A percentile compares a stretch with the other conserved stretches of the same genome.
Conservation (phyloP, 2,113 vertebrate genomes). For the Eurypyga helias region DNA sequence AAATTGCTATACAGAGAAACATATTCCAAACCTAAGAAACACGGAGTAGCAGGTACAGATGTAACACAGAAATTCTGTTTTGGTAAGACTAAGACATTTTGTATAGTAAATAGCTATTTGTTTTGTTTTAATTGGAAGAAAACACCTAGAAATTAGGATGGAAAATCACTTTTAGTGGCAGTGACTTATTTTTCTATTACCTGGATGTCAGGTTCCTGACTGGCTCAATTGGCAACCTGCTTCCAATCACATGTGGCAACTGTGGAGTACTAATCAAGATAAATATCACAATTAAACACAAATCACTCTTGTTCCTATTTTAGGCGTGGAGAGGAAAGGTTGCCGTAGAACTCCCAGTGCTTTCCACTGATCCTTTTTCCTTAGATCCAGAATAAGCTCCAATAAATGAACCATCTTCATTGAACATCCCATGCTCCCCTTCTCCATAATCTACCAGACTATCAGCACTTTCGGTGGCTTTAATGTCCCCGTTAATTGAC, state of each 20-base stretch:
- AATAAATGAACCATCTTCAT: conserved; percentile 97
- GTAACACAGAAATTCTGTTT: not conserved
- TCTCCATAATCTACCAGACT: conserved; percentile 95
- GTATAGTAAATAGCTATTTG: not conserved
- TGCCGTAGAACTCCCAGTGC: conserved; percentile 82
- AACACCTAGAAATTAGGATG: not conserved
- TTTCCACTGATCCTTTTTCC: conserved; percentile 87
- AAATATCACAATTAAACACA: conserved; percentile 26
- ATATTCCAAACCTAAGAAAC: conserved; percentile 26
- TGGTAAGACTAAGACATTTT: not conserved
- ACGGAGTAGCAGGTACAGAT: not conserved
- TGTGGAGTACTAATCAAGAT: conserved; percentile 27
- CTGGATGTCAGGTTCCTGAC: conserved; percentile 22
- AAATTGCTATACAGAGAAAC: conserved; percentile 27
- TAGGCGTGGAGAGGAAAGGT: conserved; percentile 80
- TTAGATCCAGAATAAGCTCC: conserved; percentile 91
- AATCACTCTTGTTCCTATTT: not conserved
- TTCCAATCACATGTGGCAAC: not conserved
- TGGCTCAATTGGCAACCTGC: not conserved
- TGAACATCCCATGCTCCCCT: conserved; percentile 92
- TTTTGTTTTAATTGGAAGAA: conserved; percentile 4
- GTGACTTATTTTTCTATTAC: conserved; percentile 26
- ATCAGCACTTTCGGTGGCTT: conserved; percentile 90
- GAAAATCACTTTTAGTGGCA: conserved; percentile 58
- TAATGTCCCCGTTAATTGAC: conserved; percentile 86